Evolutionary conservation across 2,797 vertebrate genomes (phyloP), one percentile per base, ranked within the genome.

Genomic region (Martes flavigula): DNA sequence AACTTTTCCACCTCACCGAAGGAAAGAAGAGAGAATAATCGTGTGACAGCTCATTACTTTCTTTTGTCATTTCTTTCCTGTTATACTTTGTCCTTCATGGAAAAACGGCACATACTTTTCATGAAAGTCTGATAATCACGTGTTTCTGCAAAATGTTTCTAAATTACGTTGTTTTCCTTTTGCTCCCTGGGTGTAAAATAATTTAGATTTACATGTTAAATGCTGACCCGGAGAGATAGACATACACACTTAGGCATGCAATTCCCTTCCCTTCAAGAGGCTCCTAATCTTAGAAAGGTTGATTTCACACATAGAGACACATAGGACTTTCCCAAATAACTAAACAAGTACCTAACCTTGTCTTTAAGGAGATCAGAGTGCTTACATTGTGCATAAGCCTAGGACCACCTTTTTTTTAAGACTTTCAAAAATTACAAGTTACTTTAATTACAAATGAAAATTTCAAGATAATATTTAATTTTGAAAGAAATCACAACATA

Each of bases 101-200:
- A 70, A 88, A 91, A 87, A 87, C 6, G 79, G 27, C 12, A 17
- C 25, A 73, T 66, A 64, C 18, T 88, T 85, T 81, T n/a, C 64
- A 73, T 20, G 18, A 70, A 60, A 62, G 35, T 85, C 15, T 93
- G 40, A 77, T n/a, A 79, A 51, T 64, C 48, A 84, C 20, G 7
- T 56, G 27, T 81, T 87, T 64, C 60, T 73, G 13, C 15, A 87
- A 78, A 93, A 85, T 78, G 48, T 51, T 60, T 30, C 25, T 56
- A 83, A 93, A 40, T 82, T 92, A 72, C 89, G 90, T 72, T 83
- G 15, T 64, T 90, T 72, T 92, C 32, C 20, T 96, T 96, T 87
- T 5, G 58, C 27, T 96, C 30, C 25, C n/a, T 94, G 56, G 20
- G 21, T 87, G 3, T 9, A 91, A 95, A 95, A 62, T 66, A 93